Conservation (phyloP, 2,113 vertebrate genomes). For the Silurus asotus region DNA sequence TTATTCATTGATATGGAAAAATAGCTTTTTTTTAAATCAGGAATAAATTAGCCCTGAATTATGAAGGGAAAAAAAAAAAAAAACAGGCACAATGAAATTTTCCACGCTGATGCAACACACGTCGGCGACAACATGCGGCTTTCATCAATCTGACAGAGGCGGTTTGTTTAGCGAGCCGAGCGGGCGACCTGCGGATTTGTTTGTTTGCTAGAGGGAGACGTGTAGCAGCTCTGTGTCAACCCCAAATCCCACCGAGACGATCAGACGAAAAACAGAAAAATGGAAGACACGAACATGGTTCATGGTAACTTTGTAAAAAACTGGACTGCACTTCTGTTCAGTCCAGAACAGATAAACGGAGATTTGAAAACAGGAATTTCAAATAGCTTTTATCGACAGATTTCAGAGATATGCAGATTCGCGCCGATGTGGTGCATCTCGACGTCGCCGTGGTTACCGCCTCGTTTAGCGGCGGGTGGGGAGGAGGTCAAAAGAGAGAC, state of each 20-base stretch:
- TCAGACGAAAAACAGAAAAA: neutral
- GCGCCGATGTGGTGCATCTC: slow-evolving; percentile 14
- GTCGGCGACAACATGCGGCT: slow-evolving; percentile 37
- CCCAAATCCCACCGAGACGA: slow-evolving; percentile 33
- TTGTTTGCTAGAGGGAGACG: slow-evolving; percentile 23
- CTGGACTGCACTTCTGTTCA: neutral
- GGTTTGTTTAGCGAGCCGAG: slow-evolving; percentile 17
- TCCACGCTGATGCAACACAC: neutral
- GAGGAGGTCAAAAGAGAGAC: neutral
- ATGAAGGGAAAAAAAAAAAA: neutral
- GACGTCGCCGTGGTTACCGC: slow-evolving; percentile 23
- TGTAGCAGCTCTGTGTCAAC: slow-evolving; percentile 42
- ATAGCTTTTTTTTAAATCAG: neutral
- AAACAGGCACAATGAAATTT: neutral
- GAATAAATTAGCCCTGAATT: neutral
- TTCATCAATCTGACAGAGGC: slow-evolving; percentile 18
- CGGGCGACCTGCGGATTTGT: slow-evolving; percentile 22
- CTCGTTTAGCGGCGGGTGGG: neutral
- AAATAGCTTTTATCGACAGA: neutral
- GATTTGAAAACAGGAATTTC: neutral
- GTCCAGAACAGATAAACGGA: no score
- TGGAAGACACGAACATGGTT: neutral
- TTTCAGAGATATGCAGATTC: slow-evolving; percentile 34
- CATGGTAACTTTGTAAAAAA: neutral
- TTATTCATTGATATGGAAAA: slow-evolving; percentile 28